Conservation (phyloP, 1,140 invertebrate genomes). For the Drosophila parvula region DNA sequence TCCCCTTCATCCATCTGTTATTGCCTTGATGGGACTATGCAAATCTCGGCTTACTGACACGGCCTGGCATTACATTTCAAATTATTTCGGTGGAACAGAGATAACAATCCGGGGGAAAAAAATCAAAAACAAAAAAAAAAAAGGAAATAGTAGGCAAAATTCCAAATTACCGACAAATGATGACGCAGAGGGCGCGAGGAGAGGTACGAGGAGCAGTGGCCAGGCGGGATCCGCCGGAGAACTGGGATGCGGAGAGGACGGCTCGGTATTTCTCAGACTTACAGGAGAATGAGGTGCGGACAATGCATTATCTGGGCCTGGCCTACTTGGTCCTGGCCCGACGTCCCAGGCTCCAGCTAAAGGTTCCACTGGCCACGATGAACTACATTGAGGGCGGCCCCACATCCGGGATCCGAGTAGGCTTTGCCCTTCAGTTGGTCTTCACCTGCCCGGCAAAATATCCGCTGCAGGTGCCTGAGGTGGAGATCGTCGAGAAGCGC, state of each 20-base stretch:
- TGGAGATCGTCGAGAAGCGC: conserved; percentile 61
- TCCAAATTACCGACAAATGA: conserved; percentile 26
- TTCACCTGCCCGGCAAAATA: conserved; percentile 59
- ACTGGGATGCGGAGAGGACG: conserved; percentile 7
- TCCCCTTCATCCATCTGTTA: conserved; percentile 34
- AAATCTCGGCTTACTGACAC: conserved; percentile 39
- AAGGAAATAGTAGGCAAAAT: conserved; percentile 21
- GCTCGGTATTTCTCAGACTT: conserved; percentile 28
- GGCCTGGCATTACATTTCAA: conserved; percentile 56
- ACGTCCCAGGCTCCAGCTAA: conserved; percentile 37
- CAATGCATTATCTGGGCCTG: conserved; percentile 64
- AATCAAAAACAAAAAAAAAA: conserved; percentile 11
- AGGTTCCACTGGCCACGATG: conserved; percentile 54
- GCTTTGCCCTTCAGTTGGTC: conserved; percentile 57
- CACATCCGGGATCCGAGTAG: conserved; percentile 6
- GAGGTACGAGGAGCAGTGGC: neutral
- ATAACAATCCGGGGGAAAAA: conserved; percentile 9
- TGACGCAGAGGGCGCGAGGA: conserved; percentile 20
- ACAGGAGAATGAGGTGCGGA: conserved; percentile 63
- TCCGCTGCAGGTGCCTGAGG: conserved; percentile 47
- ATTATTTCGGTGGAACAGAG: conserved; percentile 31
- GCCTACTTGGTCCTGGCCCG: conserved; percentile 61
- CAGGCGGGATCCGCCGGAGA: neutral
- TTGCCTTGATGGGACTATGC: conserved; percentile 48
- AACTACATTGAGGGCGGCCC: conserved; percentile 49